Evolutionary conservation across 2,888 invertebrate genomes (phyloP), one percentile per base, ranked within the genome.

Genomic region (Epiblema foenella): DNA sequence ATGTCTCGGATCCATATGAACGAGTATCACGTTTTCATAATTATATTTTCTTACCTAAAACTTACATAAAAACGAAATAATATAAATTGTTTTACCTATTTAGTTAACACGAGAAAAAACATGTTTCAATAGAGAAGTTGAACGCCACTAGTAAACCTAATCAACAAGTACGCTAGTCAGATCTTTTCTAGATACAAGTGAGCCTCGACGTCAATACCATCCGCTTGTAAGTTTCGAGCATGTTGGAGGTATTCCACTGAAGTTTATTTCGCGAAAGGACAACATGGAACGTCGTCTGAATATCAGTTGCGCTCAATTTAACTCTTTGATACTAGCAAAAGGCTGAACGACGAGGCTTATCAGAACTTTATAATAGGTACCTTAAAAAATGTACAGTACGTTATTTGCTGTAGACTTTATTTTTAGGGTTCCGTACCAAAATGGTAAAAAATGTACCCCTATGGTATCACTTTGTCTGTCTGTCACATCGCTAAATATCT

Each of bases 221-320:
- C 60, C 59, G 17, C 70, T 62, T 62, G 37, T 57, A 71, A 71
- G 54, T 71, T 71, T 71, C 62, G 51, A 71, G 62, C 49, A 67
- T 67, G 49, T 62, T 56, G 56, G 37, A 60, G 62, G 33, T 60
- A 39, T 39, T 69, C 33, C 29, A 17, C 37, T 51, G n/a, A 67
- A 71, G 66, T 67, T 71, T 60, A 49, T 37, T 24, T 56, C 39
- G 37, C 54, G 39, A 62, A 67, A 71, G 60, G 60, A 62, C 62
- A 56, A 56, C 59, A 49, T 62, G 17, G 54, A 9, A 69, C 20
- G 56, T 46, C 56, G 56, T 62, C 67, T 57, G 62, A 51, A 67
- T 67, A 56, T 57, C 66, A 67, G 71, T 57, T 62, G 29, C 71
- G 67, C 67, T 67, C 51, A 67, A 67, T 66, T 71, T 66, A 71